Conservation (phyloP, 1,140 invertebrate species). For the Wasmannia auropunctata region DNA sequence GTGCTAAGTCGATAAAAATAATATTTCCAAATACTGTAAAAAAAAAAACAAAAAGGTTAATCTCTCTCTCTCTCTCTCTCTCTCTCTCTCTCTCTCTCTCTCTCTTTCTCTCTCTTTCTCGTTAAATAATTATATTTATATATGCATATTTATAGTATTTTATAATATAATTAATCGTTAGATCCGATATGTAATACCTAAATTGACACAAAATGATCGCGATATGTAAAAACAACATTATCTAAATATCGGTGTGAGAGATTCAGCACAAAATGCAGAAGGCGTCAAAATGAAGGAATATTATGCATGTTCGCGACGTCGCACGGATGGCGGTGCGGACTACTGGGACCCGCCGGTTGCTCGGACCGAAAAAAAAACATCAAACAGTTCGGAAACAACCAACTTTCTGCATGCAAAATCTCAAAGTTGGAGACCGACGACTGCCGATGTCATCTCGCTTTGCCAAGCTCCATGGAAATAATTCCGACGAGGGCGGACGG, state of each 20-base stretch:
- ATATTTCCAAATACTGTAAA: neutral
- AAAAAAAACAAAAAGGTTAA: neutral
- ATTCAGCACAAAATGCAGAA: neutral
- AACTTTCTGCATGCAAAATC: conserved; percentile 57
- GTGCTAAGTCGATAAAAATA: neutral
- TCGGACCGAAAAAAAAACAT: conserved; percentile 37
- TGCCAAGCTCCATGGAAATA: conserved; percentile 75
- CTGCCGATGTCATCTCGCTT: conserved; percentile 70
- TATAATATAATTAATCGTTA: too few species aligned
- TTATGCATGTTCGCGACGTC: conserved; percentile 44
- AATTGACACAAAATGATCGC: neutral
- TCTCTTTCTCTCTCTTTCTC: neutral
- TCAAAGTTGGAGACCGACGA: conserved; percentile 35
- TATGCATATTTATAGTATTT: neutral
- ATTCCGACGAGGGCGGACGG: conserved; percentile 56
- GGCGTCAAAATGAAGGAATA: conserved; percentile 17
- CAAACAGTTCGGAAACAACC: conserved; percentile 55
- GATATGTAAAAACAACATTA: conserved; percentile 17
- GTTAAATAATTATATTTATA: conserved; percentile 5
- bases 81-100: neutral
- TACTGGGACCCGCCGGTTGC: neutral
- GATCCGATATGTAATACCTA: neutral
- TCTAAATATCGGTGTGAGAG: neutral
- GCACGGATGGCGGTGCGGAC: conserved; percentile 28
- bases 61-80: neutral